Base-by-base conservation (phyloP, 1,140 invertebrate species). In the Vanessa atalanta region DNA sequence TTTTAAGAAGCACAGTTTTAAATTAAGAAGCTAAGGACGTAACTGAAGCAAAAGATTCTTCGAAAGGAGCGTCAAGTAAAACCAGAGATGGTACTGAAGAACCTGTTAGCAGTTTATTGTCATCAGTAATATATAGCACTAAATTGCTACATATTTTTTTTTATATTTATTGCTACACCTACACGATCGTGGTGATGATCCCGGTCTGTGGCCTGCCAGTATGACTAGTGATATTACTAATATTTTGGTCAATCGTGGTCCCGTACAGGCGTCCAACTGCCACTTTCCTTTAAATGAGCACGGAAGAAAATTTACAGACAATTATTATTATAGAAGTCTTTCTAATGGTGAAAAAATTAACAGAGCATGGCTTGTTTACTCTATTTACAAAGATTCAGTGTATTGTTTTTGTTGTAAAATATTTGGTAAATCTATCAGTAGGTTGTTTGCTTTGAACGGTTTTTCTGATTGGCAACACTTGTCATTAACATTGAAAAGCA, bases 221-320 rank as follows among this genome's bases (percentile, higher is more conserved):
- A 55, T 55, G 53, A 55, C 20, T 55, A 55, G 4, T 55, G 53
- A 14, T 48, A 53, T 67, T 64, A 75, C 75, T 50, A 72, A 77
- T 20, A 75, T 81, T 60, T 77, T 71, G n/a, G 65, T 66, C 51
- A 50, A 26, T 51, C 65, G 65, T 51, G 47, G 47, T 47, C 47
- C 47, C 47, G 23, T 66, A 51, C 70, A 75, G 51, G 72, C 73
- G 65, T 66, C 48, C 16, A 66, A 66, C 47, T 50, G 16, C 65
- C 48, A 66, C 65, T 66, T 66, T 66, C 65, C 65, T 66, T 50
- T 51, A 50, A 66, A 20, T 65, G 47, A 65, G n/a, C 37, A 65
- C 20, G 64, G 64, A 20, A 65, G 64, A 48, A 65, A 47, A 15
- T 65, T 48, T 20, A 65, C 64, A 65, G 43, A 47, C 14, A 47